Conservation (phyloP, 2,888 invertebrate species). For the Augiades crinisus region DNA sequence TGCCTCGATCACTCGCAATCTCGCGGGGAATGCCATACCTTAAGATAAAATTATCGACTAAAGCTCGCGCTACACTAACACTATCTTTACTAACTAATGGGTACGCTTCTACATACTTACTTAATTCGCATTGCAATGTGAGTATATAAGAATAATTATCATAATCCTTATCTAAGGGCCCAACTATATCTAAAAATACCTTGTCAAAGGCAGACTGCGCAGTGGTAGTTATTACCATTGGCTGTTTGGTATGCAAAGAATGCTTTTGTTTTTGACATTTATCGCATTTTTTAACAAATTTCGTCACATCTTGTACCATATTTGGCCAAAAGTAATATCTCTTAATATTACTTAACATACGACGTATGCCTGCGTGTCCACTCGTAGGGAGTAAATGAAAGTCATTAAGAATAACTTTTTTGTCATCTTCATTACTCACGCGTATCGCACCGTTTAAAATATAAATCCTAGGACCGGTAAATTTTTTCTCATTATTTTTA, state of each 20-base stretch:
- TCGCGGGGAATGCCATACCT: conserved; percentile 10
- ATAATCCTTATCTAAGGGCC: conserved; percentile 20
- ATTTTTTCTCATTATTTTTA: not conserved
- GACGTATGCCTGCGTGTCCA: conserved; percentile 31
- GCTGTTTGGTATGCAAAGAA: conserved; percentile 9
- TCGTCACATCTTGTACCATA: conserved; percentile 16
- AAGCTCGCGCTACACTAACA: not conserved
- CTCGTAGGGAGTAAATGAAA: conserved; percentile 32
- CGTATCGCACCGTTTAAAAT: conserved; percentile 24
- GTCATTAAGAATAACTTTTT: conserved; percentile 30
- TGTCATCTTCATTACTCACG: conserved; percentile 28
- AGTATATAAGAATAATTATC: conserved; percentile 12
- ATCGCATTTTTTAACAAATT: conserved; percentile 20
- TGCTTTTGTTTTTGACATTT: conserved; percentile 27
- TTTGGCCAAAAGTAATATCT: conserved; percentile 23
- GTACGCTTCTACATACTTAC: not conserved
- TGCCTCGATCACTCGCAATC: conserved; percentile 21
- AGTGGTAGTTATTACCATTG: conserved; percentile 24
- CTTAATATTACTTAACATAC: conserved; percentile 34
- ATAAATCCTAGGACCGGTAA: conserved; percentile 8
- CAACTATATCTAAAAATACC: conserved; percentile 26
- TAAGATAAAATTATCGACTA: conserved; percentile 14
- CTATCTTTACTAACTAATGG: not conserved
- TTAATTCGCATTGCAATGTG: not conserved
- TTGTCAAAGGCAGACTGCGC: conserved; percentile 26